phyloP scores from a whole-genome alignment of 2,113 vertebrate genomes.

The Lutjanus erythropterus region DNA sequence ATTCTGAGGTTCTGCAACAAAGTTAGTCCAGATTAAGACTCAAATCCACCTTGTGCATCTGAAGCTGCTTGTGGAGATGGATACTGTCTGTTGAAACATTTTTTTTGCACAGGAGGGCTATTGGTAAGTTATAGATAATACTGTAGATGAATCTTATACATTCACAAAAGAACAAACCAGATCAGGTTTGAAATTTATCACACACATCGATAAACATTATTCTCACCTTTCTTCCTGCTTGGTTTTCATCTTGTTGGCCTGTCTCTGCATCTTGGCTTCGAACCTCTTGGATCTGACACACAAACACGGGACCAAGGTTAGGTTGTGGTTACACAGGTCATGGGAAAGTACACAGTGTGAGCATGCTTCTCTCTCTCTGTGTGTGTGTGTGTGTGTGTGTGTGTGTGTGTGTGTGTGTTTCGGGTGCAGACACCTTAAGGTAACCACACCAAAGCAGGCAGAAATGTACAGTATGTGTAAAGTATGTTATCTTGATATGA shows the following conservation, averaged over 20 bases:
- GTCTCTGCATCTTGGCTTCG: conserved; percentile 85
- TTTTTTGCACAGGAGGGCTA: not conserved
- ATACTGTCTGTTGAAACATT: not conserved
- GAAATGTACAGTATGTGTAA: not conserved
- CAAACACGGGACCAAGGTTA: conserved; percentile 30
- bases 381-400: not conserved
- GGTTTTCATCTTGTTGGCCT: conserved; percentile 83
- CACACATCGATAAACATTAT: not conserved
- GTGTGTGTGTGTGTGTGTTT: not conserved
- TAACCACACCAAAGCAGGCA: not conserved
- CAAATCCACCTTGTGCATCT: not conserved
- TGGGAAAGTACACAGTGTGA: not conserved
- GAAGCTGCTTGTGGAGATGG: not conserved
- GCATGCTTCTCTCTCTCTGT: too few species aligned
- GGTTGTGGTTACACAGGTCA: not conserved
- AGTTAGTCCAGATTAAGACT: not conserved
- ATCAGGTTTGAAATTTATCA: not conserved
- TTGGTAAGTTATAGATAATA: not conserved
- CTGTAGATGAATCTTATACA: not conserved
- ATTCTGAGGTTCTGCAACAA: not conserved
- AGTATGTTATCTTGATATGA: not conserved
- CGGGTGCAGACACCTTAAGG: not conserved
- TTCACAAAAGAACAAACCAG: not conserved
- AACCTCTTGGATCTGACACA: conserved; percentile 74
- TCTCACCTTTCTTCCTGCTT: conserved; percentile 93